Conservation (phyloP, 2,888 invertebrate species). For the Tenthredo amoena region DNA sequence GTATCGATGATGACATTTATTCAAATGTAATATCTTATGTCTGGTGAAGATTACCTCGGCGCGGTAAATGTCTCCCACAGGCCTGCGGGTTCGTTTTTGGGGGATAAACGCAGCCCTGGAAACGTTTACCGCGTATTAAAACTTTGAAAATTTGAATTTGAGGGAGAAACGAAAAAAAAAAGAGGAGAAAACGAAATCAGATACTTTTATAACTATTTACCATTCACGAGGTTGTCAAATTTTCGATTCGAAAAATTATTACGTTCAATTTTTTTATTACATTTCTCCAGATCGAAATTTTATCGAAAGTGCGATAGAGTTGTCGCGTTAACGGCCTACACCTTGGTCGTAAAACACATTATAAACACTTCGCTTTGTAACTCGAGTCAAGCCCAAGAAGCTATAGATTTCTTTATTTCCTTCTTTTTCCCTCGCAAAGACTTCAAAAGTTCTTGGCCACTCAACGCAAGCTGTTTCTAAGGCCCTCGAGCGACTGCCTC, state of each 20-base stretch:
- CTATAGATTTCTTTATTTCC: conserved; percentile 54
- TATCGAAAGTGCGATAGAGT: not conserved
- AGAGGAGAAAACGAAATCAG: not conserved
- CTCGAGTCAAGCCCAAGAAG: conserved; percentile 48
- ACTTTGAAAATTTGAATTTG: conserved; percentile 22
- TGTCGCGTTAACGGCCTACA: not conserved
- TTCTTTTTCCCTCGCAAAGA: conserved; percentile 62
- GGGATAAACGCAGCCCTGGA: not conserved
- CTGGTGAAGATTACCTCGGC: conserved; percentile 75
- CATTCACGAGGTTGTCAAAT: not conserved
- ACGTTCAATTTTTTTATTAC: not conserved
- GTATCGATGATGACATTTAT: conserved; percentile 77
- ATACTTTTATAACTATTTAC: too few species aligned
- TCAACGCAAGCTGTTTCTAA: conserved; percentile 76
- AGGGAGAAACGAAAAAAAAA: not conserved
- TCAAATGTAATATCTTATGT: conserved; percentile 78
- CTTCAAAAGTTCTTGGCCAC: conserved; percentile 75
- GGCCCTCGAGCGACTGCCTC: conserved; percentile 63
- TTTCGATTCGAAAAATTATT: not conserved
- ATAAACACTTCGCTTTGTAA: conserved; percentile 38
- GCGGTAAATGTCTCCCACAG: conserved; percentile 74
- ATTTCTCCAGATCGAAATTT: not conserved
- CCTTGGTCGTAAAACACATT: conserved; percentile 14
- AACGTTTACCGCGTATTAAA: conserved; percentile 36
- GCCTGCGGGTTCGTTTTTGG: conserved; percentile 58